These are phyloP conservation scores for Drosophila austrosaltans DNA, from an alignment of 2,888 invertebrate species.

Conservation along the genomic window DNA sequence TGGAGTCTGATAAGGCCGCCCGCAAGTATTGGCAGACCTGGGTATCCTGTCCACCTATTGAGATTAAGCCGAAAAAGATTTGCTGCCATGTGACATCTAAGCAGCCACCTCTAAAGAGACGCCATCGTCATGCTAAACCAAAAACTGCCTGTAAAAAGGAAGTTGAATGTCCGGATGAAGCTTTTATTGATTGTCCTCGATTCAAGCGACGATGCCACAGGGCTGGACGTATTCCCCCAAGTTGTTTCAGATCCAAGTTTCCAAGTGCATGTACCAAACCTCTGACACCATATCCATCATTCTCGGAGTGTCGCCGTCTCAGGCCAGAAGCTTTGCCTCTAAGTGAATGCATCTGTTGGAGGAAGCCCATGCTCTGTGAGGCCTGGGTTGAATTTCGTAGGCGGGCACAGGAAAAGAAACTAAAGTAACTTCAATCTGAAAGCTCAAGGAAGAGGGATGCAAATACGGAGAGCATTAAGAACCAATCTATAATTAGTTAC, in stretches of 20 bases:
- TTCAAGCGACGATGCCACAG: conserved; percentile 55
- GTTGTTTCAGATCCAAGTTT: conserved; percentile 13
- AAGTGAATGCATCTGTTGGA: conserved; percentile 59
- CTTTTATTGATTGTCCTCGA: conserved; percentile 13
- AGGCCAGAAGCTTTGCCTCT: conserved; percentile 29
- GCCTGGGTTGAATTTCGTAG: conserved; percentile 54
- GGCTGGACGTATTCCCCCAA: conserved; percentile 54
- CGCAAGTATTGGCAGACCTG: conserved; percentile 81
- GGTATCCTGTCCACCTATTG: conserved; percentile 75
- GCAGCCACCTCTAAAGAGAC: conserved; percentile 58
- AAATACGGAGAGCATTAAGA: neutral
- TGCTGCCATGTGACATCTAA: conserved; percentile 59
- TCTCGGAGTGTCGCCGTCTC: conserved; percentile 53
- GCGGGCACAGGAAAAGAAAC: conserved; percentile 30
- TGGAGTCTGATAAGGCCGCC: conserved; percentile 74
- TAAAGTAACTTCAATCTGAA: neutral
- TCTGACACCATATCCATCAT: conserved; percentile 61
- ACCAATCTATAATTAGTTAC: too few species aligned
- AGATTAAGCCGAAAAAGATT: conserved; percentile 60
- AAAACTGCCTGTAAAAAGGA: conserved; percentile 51
- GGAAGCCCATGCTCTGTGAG: conserved; percentile 60
- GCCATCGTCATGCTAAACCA: conserved; percentile 44
- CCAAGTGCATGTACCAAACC: conserved; percentile 53
- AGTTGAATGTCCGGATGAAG: neutral
- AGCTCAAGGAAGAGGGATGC: neutral